Evolutionary conservation across 2,113 vertebrate species (phyloP), one percentile per base, ranked within the genome.

Genomic region (Mesembrinibis cayennensis): DNA sequence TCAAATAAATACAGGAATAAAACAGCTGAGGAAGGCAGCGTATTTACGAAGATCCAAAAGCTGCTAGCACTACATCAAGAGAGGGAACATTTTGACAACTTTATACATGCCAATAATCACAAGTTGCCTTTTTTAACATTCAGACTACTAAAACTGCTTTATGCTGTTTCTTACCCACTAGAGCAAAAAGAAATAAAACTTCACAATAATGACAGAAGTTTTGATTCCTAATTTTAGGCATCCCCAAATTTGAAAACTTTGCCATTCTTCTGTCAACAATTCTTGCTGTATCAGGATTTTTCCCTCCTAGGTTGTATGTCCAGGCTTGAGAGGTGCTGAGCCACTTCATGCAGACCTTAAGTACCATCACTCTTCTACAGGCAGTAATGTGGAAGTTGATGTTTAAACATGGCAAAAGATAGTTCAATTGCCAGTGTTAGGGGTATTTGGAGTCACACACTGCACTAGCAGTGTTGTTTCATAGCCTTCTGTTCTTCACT

Each of bases 31-130:
- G 65, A 81, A 93, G 50, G 71, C 81, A 96, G 87, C 87, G 82
- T 89, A 76, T 95, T 96, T 79, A 62, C 22, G 73, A 58, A 88
- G 74, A 90, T 73, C 74, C 74, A 71, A 77, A 91, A 90, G 49
- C 62, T 88, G 55, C 62, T 93, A 53, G 72, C 70, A 85, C 62
- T 97, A 62, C 32, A 94, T 93, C 89, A 97, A 91, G 66, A 88
- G 42, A 93, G n/a, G 58, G 87, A 95, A 95, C 30, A 93, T 93
- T 95, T 71, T 96, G 87, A 96, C 78, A 95, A 44, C 53, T 92
- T 95, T 77, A 79, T 62, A 44, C 62, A 29, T 62, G 81, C 87
- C 89, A 91, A 82, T 89, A 93, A 87, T 95, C 74, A 84, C 53
- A 91, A 91, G 66, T 89, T 78, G 52, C 42, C 53, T 89, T 91